Percentiles rank a stretch among this genome's conserved stretches.
phyloP scores from a whole-genome alignment of 2,113 vertebrate genomes.

The Coturnix japonica region DNA sequence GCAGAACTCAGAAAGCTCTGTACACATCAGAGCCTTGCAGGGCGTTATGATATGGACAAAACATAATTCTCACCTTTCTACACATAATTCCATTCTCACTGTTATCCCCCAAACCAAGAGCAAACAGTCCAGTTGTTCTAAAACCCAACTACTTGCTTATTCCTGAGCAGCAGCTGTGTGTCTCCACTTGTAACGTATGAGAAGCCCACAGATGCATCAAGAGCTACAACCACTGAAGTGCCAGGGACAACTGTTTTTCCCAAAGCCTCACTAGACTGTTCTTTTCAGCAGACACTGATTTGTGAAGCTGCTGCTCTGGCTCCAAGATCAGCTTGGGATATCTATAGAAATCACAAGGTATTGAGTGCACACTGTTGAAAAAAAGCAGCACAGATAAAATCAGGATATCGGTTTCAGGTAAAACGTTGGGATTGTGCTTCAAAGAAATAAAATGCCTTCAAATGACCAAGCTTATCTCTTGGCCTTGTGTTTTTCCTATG shows the following conservation, averaged over 20 bases:
- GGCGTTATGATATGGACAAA: background rate
- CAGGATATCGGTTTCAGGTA: background rate
- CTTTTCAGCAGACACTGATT: background rate
- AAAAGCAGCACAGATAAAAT: constrained; percentile 54
- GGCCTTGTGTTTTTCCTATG: constrained; percentile 34
- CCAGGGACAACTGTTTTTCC: background rate
- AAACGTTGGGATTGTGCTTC: constrained; percentile 7
- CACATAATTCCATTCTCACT: background rate
- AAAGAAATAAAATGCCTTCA: constrained; percentile 45
- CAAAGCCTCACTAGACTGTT: background rate
- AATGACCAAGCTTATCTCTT: constrained; percentile 53
- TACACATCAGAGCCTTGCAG: background rate
- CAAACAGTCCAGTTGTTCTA: background rate
- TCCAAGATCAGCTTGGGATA: background rate
- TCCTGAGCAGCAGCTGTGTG: background rate
- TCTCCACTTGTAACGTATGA: background rate
- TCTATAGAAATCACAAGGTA: constrained; percentile 27
- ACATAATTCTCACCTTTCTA: background rate
- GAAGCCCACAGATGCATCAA: background rate
- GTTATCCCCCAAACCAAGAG: background rate
- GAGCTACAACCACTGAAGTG: background rate
- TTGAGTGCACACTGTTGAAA: constrained; percentile 19
- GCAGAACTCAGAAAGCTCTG: background rate
- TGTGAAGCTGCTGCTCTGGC: background rate
- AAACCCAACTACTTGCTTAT: background rate